Evolutionary conservation across 2,888 invertebrate genomes (phyloP), one percentile per base, ranked within the genome.

Genomic region (Belgica antarctica): DNA sequence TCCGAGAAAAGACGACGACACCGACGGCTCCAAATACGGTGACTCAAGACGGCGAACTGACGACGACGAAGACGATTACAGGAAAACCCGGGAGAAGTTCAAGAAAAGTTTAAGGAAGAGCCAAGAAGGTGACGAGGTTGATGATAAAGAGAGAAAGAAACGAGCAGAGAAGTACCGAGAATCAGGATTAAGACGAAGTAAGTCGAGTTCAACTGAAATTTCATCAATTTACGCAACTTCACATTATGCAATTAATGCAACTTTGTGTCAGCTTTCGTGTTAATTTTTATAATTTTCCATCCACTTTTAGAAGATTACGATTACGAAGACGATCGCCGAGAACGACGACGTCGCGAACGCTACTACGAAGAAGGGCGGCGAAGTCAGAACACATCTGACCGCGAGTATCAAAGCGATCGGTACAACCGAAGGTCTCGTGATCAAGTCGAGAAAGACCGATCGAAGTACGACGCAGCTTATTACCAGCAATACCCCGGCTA

Each of bases 341-440:
- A 59, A 22, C 61, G 70, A 19, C 19, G 71, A 36, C 65, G 72
- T 15, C 71, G 63, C n/a, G 72, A 73, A 4, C 61, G 34, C 12
- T 52, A 52, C n/a, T 72, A 72, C 34, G 73, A 73, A 22, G 73
- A 73, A 36, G 77, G 78, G 25, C 71, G 71, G 17, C 70, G 72
- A 1, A 79, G 79, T 3, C 77, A 79, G 46, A 78, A 77, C 73
- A 76, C 76, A 19, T 74, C 76, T 12, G 77, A 76, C 36, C 76
- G 78, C 70, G 80, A 80, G 24, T 70, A 61, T 28, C 10, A n/a
- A 2, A 12, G 22, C 8, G 68, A 68, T 5, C 31, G 68, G 12
- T 52, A 68, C 47, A 28, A 15, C 8, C 46, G 65, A 25, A 24
- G 47, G 8, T 41, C 31, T 8, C 28, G 47, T 1, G 59, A 59